Percentiles rank a stretch among this genome's conserved stretches.
Conservation (phyloP, 1,140 invertebrate genomes). For the Epicauta chinensis region DNA sequence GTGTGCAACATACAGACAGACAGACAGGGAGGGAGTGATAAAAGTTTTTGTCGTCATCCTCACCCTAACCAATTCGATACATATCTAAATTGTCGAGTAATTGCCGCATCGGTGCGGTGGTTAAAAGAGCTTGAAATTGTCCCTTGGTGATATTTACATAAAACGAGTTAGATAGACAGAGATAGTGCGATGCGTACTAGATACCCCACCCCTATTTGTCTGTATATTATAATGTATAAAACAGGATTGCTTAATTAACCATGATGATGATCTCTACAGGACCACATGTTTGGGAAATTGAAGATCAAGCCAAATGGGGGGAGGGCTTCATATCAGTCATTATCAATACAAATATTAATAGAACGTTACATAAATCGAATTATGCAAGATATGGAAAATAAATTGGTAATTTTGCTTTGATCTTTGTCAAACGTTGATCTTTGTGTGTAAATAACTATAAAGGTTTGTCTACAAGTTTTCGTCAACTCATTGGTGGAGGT, state of each 20-base stretch:
- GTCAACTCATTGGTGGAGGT: too few species aligned
- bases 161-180: constrained; percentile 8
- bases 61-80: constrained; percentile 26
- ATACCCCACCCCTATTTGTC: constrained; percentile 22
- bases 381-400: background rate
- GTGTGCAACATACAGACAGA: too few species aligned
- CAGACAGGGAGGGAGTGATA: too few species aligned
- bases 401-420: too few species aligned
- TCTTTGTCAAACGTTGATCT: background rate
- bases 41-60: background rate
- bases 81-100: constrained; percentile 42
- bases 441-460: background rate
- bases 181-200: too few species aligned
- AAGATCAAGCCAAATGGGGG: background rate
- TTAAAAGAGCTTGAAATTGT: constrained; percentile 44
- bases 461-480: background rate
- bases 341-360: constrained; percentile 18
- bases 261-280: constrained; percentile 35
- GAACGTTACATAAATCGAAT: constrained; percentile 14
- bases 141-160: constrained; percentile 39
- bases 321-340: constrained; percentile 12
- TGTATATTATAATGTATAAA: background rate
- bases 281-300: constrained; percentile 6
- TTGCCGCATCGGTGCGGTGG: constrained; percentile 36
- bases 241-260: constrained; percentile 38